Evolutionary conservation across 2,113 vertebrate genomes (phyloP).

Genomic region (Oryzias javanicus): DNA sequence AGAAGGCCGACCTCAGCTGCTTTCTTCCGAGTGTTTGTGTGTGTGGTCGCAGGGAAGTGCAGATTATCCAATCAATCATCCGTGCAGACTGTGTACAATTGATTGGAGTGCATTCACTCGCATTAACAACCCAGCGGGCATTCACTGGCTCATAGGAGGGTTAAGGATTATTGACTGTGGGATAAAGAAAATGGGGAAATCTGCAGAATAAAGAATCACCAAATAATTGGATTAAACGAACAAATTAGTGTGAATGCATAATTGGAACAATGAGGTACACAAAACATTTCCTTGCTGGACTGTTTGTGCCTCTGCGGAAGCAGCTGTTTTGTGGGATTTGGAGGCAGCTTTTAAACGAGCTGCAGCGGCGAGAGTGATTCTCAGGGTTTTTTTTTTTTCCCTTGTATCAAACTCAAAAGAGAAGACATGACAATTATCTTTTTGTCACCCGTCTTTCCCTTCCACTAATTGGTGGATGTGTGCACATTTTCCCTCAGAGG

Average conservation of each 20-base stretch:
- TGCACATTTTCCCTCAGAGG: conserved; percentile 17
- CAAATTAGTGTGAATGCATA: conserved; percentile 43
- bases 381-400: not conserved
- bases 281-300: conserved; percentile 3
- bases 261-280: conserved; percentile 9
- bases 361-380: too few relatives aligned
- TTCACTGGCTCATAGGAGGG: conserved; percentile 35
- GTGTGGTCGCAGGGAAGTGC: conserved; percentile 32
- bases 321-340: not conserved
- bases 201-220: conserved; percentile 31
- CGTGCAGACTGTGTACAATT: conserved; percentile 45
- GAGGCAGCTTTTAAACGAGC: not conserved
- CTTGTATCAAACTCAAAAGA: not conserved
- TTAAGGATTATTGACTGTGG: conserved; percentile 56
- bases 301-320: conserved; percentile 7
- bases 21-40: not conserved
- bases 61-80: conserved; percentile 62
- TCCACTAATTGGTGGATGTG: conserved; percentile 24
- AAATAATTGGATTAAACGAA: conserved; percentile 57
- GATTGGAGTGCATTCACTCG: conserved; percentile 41
- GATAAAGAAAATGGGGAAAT: conserved; percentile 47
- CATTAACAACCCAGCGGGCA: conserved; percentile 37
- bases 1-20: too few relatives aligned
- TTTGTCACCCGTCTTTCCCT: not conserved
- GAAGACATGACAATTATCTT: conserved; percentile 5